phyloP scores from a whole-genome alignment of 2,113 vertebrate genomes.

The Ondatra zibethicus region DNA sequence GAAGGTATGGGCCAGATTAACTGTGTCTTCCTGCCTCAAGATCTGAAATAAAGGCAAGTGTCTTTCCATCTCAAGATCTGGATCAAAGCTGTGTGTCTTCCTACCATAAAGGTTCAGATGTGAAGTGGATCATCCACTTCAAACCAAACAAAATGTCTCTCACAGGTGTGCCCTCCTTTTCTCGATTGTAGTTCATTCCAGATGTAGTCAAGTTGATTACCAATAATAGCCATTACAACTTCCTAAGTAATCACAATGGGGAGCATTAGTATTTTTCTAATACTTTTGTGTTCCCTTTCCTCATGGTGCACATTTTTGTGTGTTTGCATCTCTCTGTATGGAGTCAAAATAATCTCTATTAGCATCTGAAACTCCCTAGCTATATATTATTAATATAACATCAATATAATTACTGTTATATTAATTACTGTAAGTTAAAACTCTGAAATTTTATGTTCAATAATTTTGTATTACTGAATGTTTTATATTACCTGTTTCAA shows the following conservation, averaged over 20 bases:
- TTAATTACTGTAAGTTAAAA: too few relatives aligned
- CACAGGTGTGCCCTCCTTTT: not conserved
- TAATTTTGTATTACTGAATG: not conserved
- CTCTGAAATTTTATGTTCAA: not conserved
- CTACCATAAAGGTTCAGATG: not conserved
- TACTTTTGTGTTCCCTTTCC: not conserved
- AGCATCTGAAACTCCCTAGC: not conserved
- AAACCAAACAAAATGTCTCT: not conserved
- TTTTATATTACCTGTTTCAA: not conserved
- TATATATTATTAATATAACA: constrained; percentile 25
- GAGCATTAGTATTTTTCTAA: not conserved
- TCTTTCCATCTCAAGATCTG: not conserved
- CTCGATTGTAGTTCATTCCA: not conserved
- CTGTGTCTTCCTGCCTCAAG: too few relatives aligned
- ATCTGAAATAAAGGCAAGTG: too few relatives aligned
- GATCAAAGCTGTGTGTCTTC: not conserved
- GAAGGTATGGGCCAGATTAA: not conserved
- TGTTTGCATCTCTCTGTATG: not conserved
- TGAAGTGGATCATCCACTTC: not conserved
- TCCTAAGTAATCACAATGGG: not conserved
- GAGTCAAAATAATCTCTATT: not conserved
- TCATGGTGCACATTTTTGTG: not conserved
- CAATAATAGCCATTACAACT: not conserved
- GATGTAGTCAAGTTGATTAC: not conserved
- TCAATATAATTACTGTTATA: too few relatives aligned